phyloP scores from a whole-genome alignment of 2,888 invertebrate species.

The Oligia latruncula region DNA sequence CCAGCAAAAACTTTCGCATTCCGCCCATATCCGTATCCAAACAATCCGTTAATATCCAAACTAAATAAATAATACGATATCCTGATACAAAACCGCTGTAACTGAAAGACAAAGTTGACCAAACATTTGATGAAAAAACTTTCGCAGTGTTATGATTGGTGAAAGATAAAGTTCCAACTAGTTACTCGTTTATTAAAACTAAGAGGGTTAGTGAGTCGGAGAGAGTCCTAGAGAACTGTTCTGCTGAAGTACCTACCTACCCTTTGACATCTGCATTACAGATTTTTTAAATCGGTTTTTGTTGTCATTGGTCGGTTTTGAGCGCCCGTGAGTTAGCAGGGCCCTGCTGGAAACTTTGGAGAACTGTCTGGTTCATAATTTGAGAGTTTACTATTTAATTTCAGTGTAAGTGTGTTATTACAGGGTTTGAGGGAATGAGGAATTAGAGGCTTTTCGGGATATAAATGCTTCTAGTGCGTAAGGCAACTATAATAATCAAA shows the following conservation, averaged over 20 bases:
- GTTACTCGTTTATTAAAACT: slow-evolving; percentile 30
- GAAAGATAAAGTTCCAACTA: slow-evolving; percentile 45
- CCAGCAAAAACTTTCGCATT: neutral
- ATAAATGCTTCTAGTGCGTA: neutral
- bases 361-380: slow-evolving; percentile 5
- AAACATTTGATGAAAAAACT: slow-evolving; percentile 73
- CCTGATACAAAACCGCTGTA: slow-evolving; percentile 18
- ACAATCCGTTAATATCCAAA: slow-evolving; percentile 17
- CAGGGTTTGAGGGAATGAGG: neutral
- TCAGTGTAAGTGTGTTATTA: neutral
- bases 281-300: neutral
- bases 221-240: slow-evolving; percentile 2
- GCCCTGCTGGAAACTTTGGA: neutral
- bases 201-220: slow-evolving; percentile 1
- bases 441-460: neutral
- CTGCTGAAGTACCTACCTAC: neutral
- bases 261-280: slow-evolving; percentile 20
- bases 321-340: neutral
- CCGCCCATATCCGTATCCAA: neutral
- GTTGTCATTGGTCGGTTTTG: neutral
- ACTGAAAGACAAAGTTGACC: slow-evolving; percentile 34
- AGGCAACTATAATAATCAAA: neutral
- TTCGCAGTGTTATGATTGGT: slow-evolving; percentile 56
- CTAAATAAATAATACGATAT: slow-evolving; percentile 22
- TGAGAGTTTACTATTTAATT: neutral